A percentile compares a stretch with the other conserved stretches of the same genome.
These are phyloP conservation scores for Rattus rattus DNA, from an alignment of 2,113 vertebrate species.

Conservation along the genomic window DNA sequence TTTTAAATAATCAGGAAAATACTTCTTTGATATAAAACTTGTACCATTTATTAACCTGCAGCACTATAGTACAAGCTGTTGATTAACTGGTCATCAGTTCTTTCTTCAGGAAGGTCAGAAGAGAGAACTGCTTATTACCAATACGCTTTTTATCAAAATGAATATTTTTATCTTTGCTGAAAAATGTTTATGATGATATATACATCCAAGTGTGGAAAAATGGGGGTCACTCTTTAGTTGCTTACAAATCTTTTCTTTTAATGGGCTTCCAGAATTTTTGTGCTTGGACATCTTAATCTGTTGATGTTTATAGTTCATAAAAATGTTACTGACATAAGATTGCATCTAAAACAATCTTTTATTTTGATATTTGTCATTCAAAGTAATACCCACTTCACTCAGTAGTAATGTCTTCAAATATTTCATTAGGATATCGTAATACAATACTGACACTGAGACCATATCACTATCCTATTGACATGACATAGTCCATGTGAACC, in stretches of 20 bases:
- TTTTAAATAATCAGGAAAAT: constrained; percentile 37
- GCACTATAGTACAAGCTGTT: not conserved
- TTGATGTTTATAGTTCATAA: not conserved
- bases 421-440: not conserved
- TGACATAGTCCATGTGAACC: not conserved
- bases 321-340: not conserved
- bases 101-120: not conserved
- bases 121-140: not conserved
- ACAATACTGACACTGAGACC: not conserved
- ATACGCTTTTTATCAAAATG: not conserved
- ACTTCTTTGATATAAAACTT: constrained; percentile 46
- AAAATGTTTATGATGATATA: not conserved
- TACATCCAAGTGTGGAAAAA: not conserved
- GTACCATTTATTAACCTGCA: constrained; percentile 34
- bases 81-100: not conserved
- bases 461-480: not conserved
- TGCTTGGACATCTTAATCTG: not conserved
- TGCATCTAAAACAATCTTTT: not conserved
- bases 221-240: not conserved
- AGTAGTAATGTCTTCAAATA: not conserved
- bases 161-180: not conserved
- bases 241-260: not conserved
- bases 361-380: not conserved
- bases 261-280: not conserved
- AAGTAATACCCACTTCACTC: not conserved